phyloP scores from a whole-genome alignment of 2,888 invertebrate species.

The Girardia tigrina region DNA sequence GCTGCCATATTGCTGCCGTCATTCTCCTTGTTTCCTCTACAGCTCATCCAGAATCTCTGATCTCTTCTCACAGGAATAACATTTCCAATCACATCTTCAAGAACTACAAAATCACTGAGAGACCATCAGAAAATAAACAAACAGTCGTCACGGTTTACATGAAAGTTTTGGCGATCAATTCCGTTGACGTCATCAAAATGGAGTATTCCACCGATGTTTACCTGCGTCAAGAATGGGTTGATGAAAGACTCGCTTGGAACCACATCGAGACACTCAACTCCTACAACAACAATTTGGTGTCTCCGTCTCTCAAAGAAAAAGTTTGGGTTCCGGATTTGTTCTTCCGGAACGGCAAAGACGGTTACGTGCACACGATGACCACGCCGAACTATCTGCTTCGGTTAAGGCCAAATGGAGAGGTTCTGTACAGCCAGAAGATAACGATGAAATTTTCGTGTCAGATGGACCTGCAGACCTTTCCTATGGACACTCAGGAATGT shows the following conservation, averaged over 20 bases:
- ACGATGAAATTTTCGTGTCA: constrained; percentile 37
- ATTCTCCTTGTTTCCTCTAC: background rate
- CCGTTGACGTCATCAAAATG: constrained; percentile 36
- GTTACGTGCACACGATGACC: constrained; percentile 37
- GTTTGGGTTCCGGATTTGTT: constrained; percentile 37
- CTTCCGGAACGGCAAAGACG: constrained; percentile 37
- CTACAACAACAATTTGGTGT: constrained; percentile 34
- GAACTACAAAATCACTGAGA: constrained; percentile 31
- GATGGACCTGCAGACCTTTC: constrained; percentile 37
- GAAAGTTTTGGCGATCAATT: constrained; percentile 35
- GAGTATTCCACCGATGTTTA: constrained; percentile 36
- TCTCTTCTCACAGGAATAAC: background rate
- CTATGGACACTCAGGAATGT: constrained; percentile 37
- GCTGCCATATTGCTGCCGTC: background rate
- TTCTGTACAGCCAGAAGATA: constrained; percentile 37
- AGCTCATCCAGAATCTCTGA: background rate
- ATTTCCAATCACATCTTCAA: background rate
- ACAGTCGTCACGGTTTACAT: constrained; percentile 36
- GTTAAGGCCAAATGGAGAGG: constrained; percentile 31
- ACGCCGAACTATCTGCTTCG: constrained; percentile 35
- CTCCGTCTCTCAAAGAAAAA: constrained; percentile 34
- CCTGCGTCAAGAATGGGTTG: constrained; percentile 35
- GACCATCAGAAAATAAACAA: constrained; percentile 24
- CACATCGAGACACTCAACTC: constrained; percentile 20
- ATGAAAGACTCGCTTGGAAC: constrained; percentile 34